Base-by-base conservation (phyloP, 2,888 invertebrate species). In the Lithosia quadra region DNA sequence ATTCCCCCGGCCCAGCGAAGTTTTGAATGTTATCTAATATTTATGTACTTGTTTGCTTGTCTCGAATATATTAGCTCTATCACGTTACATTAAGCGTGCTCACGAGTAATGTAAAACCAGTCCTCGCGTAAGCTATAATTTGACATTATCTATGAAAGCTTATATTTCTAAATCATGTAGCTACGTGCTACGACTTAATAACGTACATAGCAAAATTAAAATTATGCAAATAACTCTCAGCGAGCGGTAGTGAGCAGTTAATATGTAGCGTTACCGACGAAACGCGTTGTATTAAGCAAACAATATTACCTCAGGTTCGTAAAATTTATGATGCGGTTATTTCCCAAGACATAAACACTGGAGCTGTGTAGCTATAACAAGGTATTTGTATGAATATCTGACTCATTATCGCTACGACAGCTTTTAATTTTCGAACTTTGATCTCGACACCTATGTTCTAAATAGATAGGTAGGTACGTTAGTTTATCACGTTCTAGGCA, bases 261-360 rank as follows among this genome's bases (percentile, higher is more conserved):
- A 85, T 88, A 85, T 83, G 80, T 81, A 84, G 83, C 84, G 83
- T 86, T 88, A 83, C 84, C 84, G 73, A 76, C 82, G 80, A 80
- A 88, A 89, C 84, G 88, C 86, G 83, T 86, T 84, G 86, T 90
- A 88, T 91, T 90, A 91, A 89, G 86, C 86, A 86, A 91, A 90
- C 90, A 90, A 89, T 91, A 92, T 88, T 89, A 90, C 90, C 84
- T 79, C 69, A 86, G 88, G 89, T 91, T 89, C 90, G 89, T 91
- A 90, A 92, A 92, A 90, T 92, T 91, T 92, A 92, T 88, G 90
- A 89, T 83, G 88, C 86, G 89, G 90, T 93, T 92, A 91, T 92
- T 89, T 85, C 84, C 80, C 76, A 86, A 86, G 88, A 86, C 86
- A 87, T 91, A 90, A 92, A 91, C 89, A 86, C 84, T 65, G 79